Evolutionary conservation across 2,797 vertebrate species (phyloP).

Genomic region (Uromys caudimaculatus): DNA sequence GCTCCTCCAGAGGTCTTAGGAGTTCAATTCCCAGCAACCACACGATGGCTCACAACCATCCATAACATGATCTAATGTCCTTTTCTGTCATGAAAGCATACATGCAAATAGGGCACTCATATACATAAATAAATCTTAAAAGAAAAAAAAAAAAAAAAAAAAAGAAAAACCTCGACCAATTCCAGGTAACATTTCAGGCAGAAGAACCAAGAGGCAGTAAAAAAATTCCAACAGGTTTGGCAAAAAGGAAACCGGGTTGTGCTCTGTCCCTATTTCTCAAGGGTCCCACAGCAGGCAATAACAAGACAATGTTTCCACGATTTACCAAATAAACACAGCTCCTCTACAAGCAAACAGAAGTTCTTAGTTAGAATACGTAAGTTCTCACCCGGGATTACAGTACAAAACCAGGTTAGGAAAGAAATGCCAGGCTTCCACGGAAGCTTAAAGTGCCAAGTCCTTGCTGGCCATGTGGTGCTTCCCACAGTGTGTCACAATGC

Average conservation of each 20-base stretch:
- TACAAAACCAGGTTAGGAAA: neutral
- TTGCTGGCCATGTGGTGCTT: neutral
- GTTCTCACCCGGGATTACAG: neutral
- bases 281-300: neutral
- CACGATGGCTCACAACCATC: neutral
- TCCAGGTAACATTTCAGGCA: constrained; percentile 40
- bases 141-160: no score
- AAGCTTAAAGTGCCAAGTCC: neutral
- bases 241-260: constrained; percentile 12
- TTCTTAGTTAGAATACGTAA: neutral
- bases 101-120: neutral
- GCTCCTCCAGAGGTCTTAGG: neutral
- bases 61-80: neutral
- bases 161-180: no score
- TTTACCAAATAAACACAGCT: constrained; percentile 41
- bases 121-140: neutral
- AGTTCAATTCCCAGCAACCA: neutral
- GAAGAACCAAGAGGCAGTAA: neutral
- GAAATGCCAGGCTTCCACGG: neutral
- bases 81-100: neutral
- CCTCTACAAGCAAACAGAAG: neutral
- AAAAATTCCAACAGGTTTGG: neutral
- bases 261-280: constrained; percentile 15
- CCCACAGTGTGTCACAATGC: neutral
- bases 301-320: neutral